Conservation (phyloP, 2,888 invertebrate species). For the Athalia circularis region DNA sequence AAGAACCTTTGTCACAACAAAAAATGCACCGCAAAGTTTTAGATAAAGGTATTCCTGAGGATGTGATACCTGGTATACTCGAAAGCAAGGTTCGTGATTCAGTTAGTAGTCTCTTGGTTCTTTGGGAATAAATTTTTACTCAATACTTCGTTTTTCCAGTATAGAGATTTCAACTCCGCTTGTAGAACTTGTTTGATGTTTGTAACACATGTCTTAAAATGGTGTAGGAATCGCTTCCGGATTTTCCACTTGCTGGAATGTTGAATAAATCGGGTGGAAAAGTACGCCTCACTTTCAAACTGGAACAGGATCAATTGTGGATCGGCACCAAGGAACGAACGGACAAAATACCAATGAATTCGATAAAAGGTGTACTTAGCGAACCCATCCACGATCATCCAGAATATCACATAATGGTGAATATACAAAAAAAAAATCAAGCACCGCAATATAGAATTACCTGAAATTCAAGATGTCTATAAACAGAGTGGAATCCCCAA, state of each 20-base stretch:
- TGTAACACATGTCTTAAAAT: neutral
- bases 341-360: constrained; percentile 92
- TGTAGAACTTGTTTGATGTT: neutral
- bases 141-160: too few relatives aligned
- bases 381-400: constrained; percentile 93
- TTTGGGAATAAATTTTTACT: too few relatives aligned
- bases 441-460: neutral
- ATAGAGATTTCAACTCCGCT: too few relatives aligned
- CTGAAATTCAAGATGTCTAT: neutral
- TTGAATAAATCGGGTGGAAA: constrained; percentile 92
- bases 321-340: constrained; percentile 95
- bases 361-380: constrained; percentile 86
- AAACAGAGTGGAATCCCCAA: neutral
- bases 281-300: constrained; percentile 92
- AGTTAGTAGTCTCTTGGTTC: neutral
- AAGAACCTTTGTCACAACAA: constrained; percentile 85
- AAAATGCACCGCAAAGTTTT: constrained; percentile 90
- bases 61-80: constrained; percentile 90
- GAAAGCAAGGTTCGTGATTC: constrained; percentile 80
- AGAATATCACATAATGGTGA: constrained; percentile 93
- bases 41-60: constrained; percentile 93
- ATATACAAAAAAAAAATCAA: constrained; percentile 56
- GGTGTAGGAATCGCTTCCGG: constrained; percentile 85
- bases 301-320: constrained; percentile 93
- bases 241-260: constrained; percentile 90